Conservation (phyloP, 2,113 vertebrate genomes). For the Spea multiplicata region DNA sequence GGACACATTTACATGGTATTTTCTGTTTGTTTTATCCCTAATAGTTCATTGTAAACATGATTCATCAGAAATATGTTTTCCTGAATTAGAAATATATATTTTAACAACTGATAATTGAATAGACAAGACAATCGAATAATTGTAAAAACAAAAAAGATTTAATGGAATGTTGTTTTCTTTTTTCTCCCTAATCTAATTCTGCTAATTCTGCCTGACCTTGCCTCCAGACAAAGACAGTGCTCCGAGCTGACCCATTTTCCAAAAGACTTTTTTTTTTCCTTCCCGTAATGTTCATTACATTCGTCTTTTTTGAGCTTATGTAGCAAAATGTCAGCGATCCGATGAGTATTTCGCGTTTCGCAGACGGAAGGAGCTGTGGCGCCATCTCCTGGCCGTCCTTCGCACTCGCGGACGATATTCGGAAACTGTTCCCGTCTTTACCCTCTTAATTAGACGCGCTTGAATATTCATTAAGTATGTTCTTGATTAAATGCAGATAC, state of each 20-base stretch:
- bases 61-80: too few relatives aligned
- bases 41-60: too few relatives aligned
- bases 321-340: slow-evolving; percentile 25
- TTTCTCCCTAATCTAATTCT: neutral
- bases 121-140: too few relatives aligned
- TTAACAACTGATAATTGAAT: too few relatives aligned
- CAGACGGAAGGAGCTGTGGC: neutral
- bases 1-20: too few relatives aligned
- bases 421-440: slow-evolving; percentile 15
- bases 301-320: slow-evolving; percentile 5
- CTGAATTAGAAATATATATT: too few relatives aligned
- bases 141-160: too few relatives aligned
- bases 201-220: slow-evolving; percentile 31
- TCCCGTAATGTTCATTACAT: neutral
- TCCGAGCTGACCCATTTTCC: slow-evolving; percentile 37
- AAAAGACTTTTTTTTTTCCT: slow-evolving; percentile 1
- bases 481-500: slow-evolving; percentile 45
- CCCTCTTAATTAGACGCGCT: slow-evolving; percentile 34
- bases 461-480: slow-evolving; percentile 45
- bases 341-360: neutral
- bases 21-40: too few relatives aligned
- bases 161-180: too few relatives aligned
- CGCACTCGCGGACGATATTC: neutral
- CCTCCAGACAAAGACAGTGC: slow-evolving; percentile 12
- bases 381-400: slow-evolving; percentile 6